Evolutionary conservation across 2,113 vertebrate species (phyloP).

Genomic region (Glareola pratincola): DNA sequence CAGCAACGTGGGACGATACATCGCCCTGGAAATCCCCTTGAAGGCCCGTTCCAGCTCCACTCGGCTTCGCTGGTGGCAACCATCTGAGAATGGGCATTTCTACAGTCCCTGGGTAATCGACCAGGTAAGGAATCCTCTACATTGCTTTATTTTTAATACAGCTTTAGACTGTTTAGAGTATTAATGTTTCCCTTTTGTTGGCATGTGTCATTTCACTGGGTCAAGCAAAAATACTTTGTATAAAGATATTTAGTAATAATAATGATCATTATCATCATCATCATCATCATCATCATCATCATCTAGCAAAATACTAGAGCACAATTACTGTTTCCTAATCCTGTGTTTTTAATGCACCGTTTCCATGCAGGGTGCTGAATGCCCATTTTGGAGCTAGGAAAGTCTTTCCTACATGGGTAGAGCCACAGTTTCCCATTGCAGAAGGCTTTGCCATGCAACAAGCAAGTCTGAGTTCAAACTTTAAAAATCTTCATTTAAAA

Average conservation of each 20-base stretch:
- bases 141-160: accelerated
- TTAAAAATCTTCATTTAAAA: neutral
- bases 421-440: neutral
- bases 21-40: conserved; percentile 92
- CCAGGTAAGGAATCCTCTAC: conserved; percentile 71
- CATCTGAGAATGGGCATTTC: conserved; percentile 92
- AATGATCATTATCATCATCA: too few species aligned
- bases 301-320: neutral
- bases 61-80: conserved; percentile 97
- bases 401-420: neutral
- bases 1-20: conserved; percentile 91
- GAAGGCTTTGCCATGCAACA: neutral
- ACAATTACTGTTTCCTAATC: neutral
- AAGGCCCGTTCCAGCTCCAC: conserved; percentile 86
- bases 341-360: neutral
- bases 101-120: conserved; percentile 97
- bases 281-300: too few species aligned
- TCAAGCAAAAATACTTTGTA: neutral
- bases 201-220: neutral
- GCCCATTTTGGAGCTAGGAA: neutral
- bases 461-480: neutral
- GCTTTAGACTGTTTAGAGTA: neutral
- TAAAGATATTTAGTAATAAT: neutral
- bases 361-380: neutral
- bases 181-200: neutral